These are phyloP conservation scores for Eupeodes latifasciatus DNA, from an alignment of 2,888 invertebrate genomes.

Conservation along the genomic window DNA sequence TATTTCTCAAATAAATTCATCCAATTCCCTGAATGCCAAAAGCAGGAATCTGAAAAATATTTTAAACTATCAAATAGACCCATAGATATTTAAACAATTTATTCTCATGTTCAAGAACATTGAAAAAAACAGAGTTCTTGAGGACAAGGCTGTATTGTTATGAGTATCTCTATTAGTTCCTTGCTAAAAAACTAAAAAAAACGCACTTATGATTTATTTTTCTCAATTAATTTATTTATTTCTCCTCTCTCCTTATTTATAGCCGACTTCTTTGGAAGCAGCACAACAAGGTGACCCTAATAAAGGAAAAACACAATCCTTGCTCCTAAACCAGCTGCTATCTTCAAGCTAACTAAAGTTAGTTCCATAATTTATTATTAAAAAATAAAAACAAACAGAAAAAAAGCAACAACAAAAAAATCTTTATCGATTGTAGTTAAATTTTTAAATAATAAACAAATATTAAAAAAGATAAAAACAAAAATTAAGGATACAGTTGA, in stretches of 20 bases:
- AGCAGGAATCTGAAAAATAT: no score
- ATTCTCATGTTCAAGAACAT: no score
- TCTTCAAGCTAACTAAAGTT: constrained; percentile 59
- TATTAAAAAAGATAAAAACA: constrained; percentile 79
- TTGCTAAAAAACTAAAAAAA: not conserved
- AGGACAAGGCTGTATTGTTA: constrained; percentile 52
- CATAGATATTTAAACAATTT: no score
- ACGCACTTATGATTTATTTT: not conserved
- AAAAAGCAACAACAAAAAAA: constrained; percentile 78
- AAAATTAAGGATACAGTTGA: constrained; percentile 62
- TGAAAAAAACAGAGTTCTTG: not conserved
- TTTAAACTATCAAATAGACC: no score
- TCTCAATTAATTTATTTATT: not conserved
- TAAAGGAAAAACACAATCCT: constrained; percentile 80
- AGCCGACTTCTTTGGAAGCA: constrained; percentile 90
- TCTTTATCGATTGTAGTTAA: constrained; percentile 84
- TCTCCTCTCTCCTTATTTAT: constrained; percentile 79
- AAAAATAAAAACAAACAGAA: constrained; percentile 36
- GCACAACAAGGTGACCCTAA: constrained; percentile 89
- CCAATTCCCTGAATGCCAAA: no score
- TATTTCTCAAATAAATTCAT: no score
- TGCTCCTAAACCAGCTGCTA: constrained; percentile 72
- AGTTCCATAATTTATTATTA: constrained; percentile 71
- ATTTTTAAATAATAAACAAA: constrained; percentile 61
- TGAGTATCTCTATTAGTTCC: constrained; percentile 16